A percentile compares a stretch with the other conserved stretches of the same genome.
These are phyloP conservation scores for Cryptophagus acutangulus DNA, from an alignment of 2,888 invertebrate genomes.

Conservation along the genomic window DNA sequence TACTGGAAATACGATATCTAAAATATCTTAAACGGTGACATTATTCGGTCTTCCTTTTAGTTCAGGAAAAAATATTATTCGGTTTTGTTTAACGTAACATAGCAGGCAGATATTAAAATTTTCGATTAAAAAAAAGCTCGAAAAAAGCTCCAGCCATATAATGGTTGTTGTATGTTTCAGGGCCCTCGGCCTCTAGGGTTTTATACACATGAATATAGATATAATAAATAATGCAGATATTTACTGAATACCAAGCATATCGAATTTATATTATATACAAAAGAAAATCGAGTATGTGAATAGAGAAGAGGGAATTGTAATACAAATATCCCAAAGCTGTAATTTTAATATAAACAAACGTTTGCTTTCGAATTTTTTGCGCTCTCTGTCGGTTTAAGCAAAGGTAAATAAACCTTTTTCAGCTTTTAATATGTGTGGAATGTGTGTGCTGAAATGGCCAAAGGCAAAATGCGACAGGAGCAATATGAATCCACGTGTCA, in stretches of 20 bases:
- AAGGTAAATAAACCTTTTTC: slow-evolving; percentile 16
- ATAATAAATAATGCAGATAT: slow-evolving; percentile 1
- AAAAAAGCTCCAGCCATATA: too few species aligned
- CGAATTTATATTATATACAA: slow-evolving; percentile 2
- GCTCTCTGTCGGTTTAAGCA: slow-evolving; percentile 11
- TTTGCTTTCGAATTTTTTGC: slow-evolving; percentile 12
- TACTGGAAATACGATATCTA: too few species aligned
- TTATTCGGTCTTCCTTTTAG: too few species aligned
- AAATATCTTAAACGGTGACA: too few species aligned
- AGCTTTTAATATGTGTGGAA: slow-evolving; percentile 13
- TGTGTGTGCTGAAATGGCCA: not conserved
- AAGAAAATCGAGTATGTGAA: not conserved
- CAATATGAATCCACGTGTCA: slow-evolving; percentile 8
- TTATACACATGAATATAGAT: too few species aligned
- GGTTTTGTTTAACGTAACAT: too few species aligned
- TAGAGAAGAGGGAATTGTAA: slow-evolving; percentile 10
- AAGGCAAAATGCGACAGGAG: slow-evolving; percentile 2
- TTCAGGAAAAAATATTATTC: too few species aligned
- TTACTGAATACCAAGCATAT: not conserved
- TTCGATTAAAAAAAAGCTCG: too few species aligned
- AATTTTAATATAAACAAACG: slow-evolving; percentile 19
- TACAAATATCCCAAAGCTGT: slow-evolving; percentile 12
- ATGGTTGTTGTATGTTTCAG: too few species aligned
- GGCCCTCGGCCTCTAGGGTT: too few species aligned
- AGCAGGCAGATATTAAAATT: too few species aligned